Conservation (phyloP, 2,797 vertebrate species). For the Mormyrops attenuatus region DNA sequence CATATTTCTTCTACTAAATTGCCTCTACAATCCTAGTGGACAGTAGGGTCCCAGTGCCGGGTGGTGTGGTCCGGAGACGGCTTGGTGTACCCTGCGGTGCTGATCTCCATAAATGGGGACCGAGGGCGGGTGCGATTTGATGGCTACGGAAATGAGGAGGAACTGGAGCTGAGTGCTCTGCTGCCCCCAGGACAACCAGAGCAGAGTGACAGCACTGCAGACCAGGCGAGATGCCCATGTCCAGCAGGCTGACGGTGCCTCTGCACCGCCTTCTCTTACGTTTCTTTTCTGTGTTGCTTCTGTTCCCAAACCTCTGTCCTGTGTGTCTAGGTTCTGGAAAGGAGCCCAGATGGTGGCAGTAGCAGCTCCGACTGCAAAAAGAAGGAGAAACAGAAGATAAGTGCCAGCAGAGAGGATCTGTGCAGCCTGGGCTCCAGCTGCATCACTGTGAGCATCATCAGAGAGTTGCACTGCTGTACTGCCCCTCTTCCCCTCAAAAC, state of each 20-base stretch:
- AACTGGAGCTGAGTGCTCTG: constrained; percentile 42
- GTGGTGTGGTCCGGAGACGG: constrained; percentile 51
- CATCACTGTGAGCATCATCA: not conserved
- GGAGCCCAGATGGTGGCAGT: not conserved
- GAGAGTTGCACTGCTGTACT: not conserved
- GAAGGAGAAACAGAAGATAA: constrained; percentile 17
- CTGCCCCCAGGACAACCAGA: constrained; percentile 29
- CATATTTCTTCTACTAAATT: not conserved
- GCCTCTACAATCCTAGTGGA: constrained; percentile 36
- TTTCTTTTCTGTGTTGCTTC: not conserved
- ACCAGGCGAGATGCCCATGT: constrained; percentile 15
- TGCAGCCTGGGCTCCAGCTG: not conserved
- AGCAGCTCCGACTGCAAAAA: constrained; percentile 32
- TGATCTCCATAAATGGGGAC: constrained; percentile 49
- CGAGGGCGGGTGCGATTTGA: constrained; percentile 46
- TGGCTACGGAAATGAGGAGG: constrained; percentile 53
- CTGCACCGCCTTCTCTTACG: no score
- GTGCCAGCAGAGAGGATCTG: not conserved
- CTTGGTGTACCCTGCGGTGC: constrained; percentile 48
- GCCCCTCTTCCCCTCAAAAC: not conserved
- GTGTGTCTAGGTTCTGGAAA: not conserved
- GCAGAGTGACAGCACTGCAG: not conserved
- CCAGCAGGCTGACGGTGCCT: not conserved
- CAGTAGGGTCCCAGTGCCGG: constrained; percentile 45
- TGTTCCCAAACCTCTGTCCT: not conserved